Evolutionary conservation across 2,888 invertebrate species (phyloP), one percentile per base, ranked within the genome.

Genomic region (Helicoverpa assulta): DNA sequence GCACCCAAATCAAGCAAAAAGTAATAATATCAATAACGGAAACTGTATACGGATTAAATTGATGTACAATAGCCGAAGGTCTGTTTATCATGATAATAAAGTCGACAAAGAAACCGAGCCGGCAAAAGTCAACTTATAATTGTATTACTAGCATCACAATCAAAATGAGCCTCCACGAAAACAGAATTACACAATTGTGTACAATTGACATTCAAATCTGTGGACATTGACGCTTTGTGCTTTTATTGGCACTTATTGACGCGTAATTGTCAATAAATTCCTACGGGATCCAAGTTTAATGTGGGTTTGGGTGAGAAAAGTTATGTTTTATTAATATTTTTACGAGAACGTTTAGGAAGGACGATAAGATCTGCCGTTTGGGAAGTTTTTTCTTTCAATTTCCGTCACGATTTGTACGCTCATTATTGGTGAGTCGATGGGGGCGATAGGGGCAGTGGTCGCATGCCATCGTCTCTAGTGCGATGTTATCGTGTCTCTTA

Each of bases 241-340:
- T 86, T 95, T 95, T 95, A 95, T 95, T 95, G 94, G 93, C 93
- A 90, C 92, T 95, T 94, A 95, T 95, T 95, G 95, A 94, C 90
- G 90, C 93, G 93, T 95, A 95, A 95, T 95, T 95, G 95, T 94
- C 95, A 95, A 95, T 95, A 95, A 95, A 95, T 95, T 95, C 90
- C 94, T 94, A 94, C 93, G 94, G 95, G 95, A 95, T 93, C 91
- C 92, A 91, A 93, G 90, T 93, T 95, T 94, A 95, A 95, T 95
- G 95, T 95, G 95, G 95, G 95, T 95, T 95, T 95, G 94, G 93
- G 95, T 94, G 93, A 85, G 94, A 95, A 95, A 95, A 95, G 94
- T 95, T 95, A 94, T 95, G 93, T 95, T 95, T 95, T 95, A 95
- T 95, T 95, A 95, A 95, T 95, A 95, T 95, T 95, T 95, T 95